Evolutionary conservation across 2,797 vertebrate genomes (phyloP).

Genomic region (Fistularia tabacaria): DNA sequence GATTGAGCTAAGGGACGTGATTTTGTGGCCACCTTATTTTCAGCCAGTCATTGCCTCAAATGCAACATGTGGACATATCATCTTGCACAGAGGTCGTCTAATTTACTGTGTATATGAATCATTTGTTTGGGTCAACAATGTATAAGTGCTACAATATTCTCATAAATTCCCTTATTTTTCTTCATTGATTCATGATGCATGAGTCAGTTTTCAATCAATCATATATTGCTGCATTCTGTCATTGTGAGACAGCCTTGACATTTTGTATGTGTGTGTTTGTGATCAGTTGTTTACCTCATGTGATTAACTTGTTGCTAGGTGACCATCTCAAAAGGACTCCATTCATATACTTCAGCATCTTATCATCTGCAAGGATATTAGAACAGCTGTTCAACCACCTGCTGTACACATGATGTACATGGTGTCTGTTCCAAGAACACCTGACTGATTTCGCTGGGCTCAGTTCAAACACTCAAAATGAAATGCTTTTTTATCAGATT

Average conservation of each 20-base stretch:
- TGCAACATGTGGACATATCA: no score
- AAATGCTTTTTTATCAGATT: no score
- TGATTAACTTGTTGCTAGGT: constrained; percentile 72
- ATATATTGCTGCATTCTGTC: neutral
- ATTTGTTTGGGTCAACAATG: no score
- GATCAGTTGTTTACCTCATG: constrained; percentile 41
- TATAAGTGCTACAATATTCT: no score
- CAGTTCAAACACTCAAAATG: no score
- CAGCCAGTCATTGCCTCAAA: no score
- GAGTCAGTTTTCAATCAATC: neutral
- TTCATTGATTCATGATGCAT: no score
- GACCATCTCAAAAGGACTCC: constrained; percentile 51
- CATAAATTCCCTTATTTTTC: no score
- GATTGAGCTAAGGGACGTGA: no score
- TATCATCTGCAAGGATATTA: constrained; percentile 37
- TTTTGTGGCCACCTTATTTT: no score
- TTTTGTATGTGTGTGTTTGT: constrained; percentile 2
- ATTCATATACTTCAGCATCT: constrained; percentile 37
- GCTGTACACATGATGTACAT: constrained; percentile 52
- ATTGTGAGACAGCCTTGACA: constrained; percentile 8
- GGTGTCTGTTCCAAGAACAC: constrained; percentile 64
- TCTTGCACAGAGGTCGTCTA: no score
- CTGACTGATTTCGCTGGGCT: constrained; percentile 15
- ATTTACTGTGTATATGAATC: no score
- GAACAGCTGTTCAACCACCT: constrained; percentile 50